Base-by-base conservation (phyloP, 2,113 vertebrate genomes). In the Lates calcarifer region DNA sequence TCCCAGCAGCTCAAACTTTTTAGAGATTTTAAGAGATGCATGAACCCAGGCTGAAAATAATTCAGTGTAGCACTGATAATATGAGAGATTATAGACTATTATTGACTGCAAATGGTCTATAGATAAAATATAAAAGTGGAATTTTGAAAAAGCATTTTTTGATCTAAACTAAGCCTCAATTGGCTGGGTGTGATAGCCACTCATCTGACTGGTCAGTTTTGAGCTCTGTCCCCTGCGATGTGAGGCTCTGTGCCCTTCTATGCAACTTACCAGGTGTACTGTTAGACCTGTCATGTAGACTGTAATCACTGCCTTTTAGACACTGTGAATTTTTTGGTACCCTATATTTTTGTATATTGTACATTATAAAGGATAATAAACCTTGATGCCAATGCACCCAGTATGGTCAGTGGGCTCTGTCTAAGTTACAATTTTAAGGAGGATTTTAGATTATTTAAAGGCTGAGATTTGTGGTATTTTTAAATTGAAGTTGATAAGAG, bases 331-430 rank as follows among this genome's bases (percentile, higher is more conserved):
- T 96, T 95, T 96, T 96, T 96, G 95, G 93, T 97, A 97, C 95
- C 95, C 95, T 96, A 96, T 97, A 97, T 97, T 97, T 98, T 97
- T 98, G 96, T 98, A 98, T 96, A 96, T 97, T 97, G 96, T 97
- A 97, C 96, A 96, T 96, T 96, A 95, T 95, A 96, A 97, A 96
- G 94, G 96, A 96, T 92, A 97, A 96, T 96, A 95, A 95, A 94
- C 92, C 92, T 92, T 94, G 93, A 95, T 94, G 94, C 93, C 91
- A 94, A 94, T 84, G 75, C 64, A 81, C 43, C 18, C 37, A 17
- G 28, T 18, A 5, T 26, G 47, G 20, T 10, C 31, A 41, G 29
- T 0, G 47, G 45, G 28, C 37, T 81, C 29, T 64, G 33, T 68
- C 15, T 1, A 12, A 81, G 3, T 61, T 35, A 41, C 37, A 22